A percentile compares a stretch with the other conserved stretches of the same genome.
Evolutionary conservation across 2,888 invertebrate species (phyloP).

Genomic region (Pelosia muscerda): DNA sequence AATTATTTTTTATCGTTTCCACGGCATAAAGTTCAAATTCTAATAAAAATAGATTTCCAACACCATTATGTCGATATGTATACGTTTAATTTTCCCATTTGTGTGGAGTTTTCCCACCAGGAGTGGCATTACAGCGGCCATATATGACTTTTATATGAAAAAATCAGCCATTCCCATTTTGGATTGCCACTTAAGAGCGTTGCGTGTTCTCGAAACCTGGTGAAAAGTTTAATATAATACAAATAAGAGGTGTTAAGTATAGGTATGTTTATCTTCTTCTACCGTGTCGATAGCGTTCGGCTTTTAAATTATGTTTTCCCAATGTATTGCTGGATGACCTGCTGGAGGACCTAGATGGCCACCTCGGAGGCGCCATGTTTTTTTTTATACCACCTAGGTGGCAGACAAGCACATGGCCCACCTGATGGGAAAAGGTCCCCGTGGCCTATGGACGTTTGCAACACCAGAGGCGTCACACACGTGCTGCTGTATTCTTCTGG

Average conservation of each 20-base stretch:
- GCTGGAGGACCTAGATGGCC: no score
- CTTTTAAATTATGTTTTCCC: no score
- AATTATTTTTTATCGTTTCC: slow-evolving; percentile 51
- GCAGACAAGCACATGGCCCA: no score
- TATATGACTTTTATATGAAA: slow-evolving; percentile 67
- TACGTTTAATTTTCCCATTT: slow-evolving; percentile 66
- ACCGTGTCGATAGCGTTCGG: no score
- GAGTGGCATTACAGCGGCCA: slow-evolving; percentile 58
- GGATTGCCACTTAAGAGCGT: slow-evolving; percentile 63
- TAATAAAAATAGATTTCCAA: slow-evolving; percentile 52
- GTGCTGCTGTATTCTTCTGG: no score
- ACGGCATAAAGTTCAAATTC: slow-evolving; percentile 55
- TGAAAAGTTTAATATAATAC: slow-evolving; percentile 61
- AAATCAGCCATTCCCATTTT: slow-evolving; percentile 68
- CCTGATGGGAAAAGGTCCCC: no score
- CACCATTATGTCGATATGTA: slow-evolving; percentile 49
- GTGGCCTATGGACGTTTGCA: no score
- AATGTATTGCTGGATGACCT: no score
- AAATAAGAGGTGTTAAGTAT: slow-evolving; percentile 50
- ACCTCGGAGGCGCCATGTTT: no score
- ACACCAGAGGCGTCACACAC: no score
- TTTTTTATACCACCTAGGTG: no score
- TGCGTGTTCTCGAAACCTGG: slow-evolving; percentile 49
- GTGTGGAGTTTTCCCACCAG: slow-evolving; percentile 60
- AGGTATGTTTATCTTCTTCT: not conserved